Conservation (phyloP, 2,797 vertebrate species). For the Hypotaenidia philippensis region DNA sequence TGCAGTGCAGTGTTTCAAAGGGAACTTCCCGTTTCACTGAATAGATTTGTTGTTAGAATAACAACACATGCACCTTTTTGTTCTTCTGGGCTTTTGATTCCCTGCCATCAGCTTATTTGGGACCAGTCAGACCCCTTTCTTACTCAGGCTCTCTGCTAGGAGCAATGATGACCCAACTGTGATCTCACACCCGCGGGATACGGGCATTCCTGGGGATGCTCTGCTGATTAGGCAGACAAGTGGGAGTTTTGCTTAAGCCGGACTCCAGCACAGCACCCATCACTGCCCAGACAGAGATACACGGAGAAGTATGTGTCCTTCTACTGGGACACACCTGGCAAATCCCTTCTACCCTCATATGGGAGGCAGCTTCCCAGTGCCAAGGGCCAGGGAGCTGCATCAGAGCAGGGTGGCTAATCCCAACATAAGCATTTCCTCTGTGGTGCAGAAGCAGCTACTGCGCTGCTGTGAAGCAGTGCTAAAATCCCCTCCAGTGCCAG, state of each 20-base stretch:
- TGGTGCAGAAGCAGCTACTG: conserved; percentile 13
- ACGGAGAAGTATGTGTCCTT: neutral
- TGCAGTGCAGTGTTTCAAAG: neutral
- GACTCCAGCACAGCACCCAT: neutral
- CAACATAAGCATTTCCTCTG: neutral
- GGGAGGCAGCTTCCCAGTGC: neutral
- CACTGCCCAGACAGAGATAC: accelerated
- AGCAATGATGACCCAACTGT: neutral
- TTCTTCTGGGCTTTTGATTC: conserved; percentile 47
- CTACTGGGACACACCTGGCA: neutral
- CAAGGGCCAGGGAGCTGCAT: accelerated
- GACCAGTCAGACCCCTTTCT: neutral
- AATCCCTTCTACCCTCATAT: neutral
- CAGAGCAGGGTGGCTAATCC: neutral
- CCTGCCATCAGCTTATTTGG: conserved; percentile 10
- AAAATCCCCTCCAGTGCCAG: conserved; percentile 42
- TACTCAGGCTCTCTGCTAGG: neutral
- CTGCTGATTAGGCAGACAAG: neutral
- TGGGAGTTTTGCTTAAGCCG: neutral
- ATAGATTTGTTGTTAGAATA: neutral
- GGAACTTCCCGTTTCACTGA: neutral
- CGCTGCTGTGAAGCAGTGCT: conserved; percentile 7
- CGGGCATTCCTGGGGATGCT: neutral
- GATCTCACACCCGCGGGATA: neutral
- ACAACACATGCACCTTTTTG: neutral